Base-by-base conservation (phyloP, 2,888 invertebrate species). In the Seira musarum region DNA sequence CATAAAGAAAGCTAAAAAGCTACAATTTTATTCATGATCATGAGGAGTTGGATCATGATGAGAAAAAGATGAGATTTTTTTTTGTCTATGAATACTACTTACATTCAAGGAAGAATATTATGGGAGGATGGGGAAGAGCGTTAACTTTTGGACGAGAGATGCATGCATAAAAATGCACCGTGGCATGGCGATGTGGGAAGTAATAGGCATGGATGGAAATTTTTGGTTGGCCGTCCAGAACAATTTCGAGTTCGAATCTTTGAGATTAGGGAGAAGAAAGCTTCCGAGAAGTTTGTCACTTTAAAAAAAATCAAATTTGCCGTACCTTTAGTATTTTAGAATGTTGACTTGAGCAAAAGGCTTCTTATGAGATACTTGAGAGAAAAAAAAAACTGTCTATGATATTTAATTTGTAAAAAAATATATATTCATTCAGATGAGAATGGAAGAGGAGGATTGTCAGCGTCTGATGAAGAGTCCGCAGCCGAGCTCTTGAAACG, bases 401-500 rank as follows among this genome's bases (percentile, higher is more conserved):
- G n/a, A n/a, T n/a, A n/a, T n/a, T n/a, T n/a, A n/a, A n/a, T n/a
- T n/a, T n/a, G n/a, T n/a, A n/a, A 40, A 40, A 40, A 40, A 40
- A 40, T 40, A 13, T 13, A 40, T 40, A 40, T 40, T 40, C 13
- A 8, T 69, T 66, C 95, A 90, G 95, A 96, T 89, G 96, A 95
- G 89, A 93, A 95, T 89, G 95, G 95, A 88, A 94, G 95, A 90
- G 92, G 93, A 35, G 79, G 79, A 30, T 73, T 79, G 64, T 79
- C 79, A 73, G 73, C 79, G 49, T 79, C 79, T 0, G 79, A 79
- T 53, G 79, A 79, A 40, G 79, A 79, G 68, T 79, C 79, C 19
- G 79, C 79, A 21, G 96, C 96, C 87, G 96, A 96, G 87, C 96
- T 96, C 87, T 91, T 94, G 72, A 96, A 96, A 89, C 92, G 96